A percentile compares a stretch with the other conserved stretches of the same genome.
Conservation (phyloP, 2,797 vertebrate species). For the Centroberyx gerrardi region DNA sequence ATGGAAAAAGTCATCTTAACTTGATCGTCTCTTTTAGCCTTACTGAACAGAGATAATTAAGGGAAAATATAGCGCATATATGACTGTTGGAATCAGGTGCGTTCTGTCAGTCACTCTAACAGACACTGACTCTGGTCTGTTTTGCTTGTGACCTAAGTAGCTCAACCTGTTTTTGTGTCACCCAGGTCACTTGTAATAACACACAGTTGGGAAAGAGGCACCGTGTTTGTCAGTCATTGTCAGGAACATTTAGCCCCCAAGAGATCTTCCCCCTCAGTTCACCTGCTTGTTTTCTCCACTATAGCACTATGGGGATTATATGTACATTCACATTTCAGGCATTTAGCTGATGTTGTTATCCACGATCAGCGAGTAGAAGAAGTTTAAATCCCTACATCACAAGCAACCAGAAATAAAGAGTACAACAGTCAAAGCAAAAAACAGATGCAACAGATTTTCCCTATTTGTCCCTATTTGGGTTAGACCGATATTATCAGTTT, state of each 20-base stretch:
- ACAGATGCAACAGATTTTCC: not conserved
- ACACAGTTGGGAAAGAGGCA: not conserved
- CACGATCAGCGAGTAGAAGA: not conserved
- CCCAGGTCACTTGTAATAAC: conserved; percentile 43
- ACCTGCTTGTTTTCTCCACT: not conserved
- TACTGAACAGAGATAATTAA: not conserved
- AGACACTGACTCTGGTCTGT: conserved; percentile 21
- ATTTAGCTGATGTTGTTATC: not conserved
- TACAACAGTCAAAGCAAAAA: not conserved
- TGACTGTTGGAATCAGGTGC: not conserved
- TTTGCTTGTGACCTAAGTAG: conserved; percentile 45
- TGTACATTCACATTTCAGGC: conserved; percentile 28
- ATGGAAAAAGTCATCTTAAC: too few relatives aligned
- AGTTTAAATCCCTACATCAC: too few relatives aligned
- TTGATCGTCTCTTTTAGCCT: too few relatives aligned
- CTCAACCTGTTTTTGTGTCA: conserved; percentile 59
- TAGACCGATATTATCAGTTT: not conserved
- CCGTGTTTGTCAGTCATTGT: conserved; percentile 17
- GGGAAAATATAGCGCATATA: not conserved
- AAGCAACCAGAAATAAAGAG: too few relatives aligned
- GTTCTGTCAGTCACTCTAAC: conserved; percentile 22
- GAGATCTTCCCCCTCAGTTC: conserved; percentile 2
- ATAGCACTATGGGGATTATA: not conserved
- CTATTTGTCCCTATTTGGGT: not conserved
- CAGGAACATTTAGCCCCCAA: conserved; percentile 1